Percentiles rank a stretch among this genome's conserved stretches.
Evolutionary conservation across 1,140 invertebrate genomes (phyloP).

Genomic region (Drosophila teissieri): DNA sequence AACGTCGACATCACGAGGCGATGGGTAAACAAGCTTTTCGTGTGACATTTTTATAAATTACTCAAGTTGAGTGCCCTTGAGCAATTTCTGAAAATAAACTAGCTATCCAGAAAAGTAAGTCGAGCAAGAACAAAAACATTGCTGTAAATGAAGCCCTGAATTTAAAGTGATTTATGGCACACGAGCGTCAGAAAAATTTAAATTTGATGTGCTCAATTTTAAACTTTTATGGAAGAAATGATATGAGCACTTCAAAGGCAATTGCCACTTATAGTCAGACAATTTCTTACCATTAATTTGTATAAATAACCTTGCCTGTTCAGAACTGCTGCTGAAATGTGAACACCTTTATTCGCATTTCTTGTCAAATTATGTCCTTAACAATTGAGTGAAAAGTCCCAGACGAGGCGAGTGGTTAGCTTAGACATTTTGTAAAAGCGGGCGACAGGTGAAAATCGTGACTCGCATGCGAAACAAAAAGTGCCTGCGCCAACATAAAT

Average conservation of each 20-base stretch:
- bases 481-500: conserved; percentile 1
- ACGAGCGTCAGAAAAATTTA: background rate
- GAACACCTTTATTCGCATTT: background rate
- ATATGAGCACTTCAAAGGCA: too few species aligned
- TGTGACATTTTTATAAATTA: conserved; percentile 17
- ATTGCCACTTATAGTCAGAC: background rate
- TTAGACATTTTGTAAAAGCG: conserved; percentile 11
- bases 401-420: conserved; percentile 6
- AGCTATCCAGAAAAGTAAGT: background rate
- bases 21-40: background rate
- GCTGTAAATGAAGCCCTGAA: background rate
- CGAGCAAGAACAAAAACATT: background rate
- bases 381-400: conserved; percentile 15
- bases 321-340: background rate
- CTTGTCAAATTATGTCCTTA: conserved; percentile 1
- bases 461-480: conserved; percentile 9
- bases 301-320: background rate
- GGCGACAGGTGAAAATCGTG: conserved; percentile 14
- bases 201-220: background rate
- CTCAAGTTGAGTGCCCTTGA: conserved; percentile 3
- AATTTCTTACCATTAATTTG: background rate
- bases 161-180: background rate
- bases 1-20: background rate
- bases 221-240: background rate
- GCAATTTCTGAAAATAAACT: conserved; percentile 7